Conservation (phyloP, 37 sponge, comb jelly and placozoan species). For the Ianthella basta region DNA sequence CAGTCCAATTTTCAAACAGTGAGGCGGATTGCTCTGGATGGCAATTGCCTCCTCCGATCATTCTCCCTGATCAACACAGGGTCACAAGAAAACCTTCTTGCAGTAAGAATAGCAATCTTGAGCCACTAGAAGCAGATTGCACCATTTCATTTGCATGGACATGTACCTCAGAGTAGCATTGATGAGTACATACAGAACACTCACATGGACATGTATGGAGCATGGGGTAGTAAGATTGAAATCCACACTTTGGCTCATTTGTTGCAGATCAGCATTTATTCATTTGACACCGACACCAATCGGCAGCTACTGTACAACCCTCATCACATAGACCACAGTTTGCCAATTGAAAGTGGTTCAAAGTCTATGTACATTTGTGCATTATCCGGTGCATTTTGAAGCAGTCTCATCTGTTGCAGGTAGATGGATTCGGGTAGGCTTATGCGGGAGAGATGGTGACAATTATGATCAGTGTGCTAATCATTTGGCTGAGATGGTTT, state of each 20-base stretch:
- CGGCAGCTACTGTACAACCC: not conserved
- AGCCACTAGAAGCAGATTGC: not conserved
- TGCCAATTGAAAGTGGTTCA: not conserved
- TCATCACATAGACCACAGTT: not conserved
- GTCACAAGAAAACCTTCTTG: not conserved
- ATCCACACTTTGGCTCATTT: constrained; percentile 5
- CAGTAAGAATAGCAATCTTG: not conserved
- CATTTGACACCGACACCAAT: not conserved
- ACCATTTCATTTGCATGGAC: not conserved
- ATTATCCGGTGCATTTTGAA: not conserved
- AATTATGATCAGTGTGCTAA: no score
- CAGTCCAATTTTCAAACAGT: not conserved
- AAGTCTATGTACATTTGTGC: not conserved
- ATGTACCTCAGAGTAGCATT: not conserved
- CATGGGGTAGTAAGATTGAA: constrained; percentile 11
- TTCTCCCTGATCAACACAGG: constrained; percentile 8
- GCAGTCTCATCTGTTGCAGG: not conserved
- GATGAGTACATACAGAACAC: not conserved
- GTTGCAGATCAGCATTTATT: not conserved
- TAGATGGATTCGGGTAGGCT: no score
- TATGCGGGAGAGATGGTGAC: no score
- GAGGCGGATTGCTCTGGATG: not conserved
- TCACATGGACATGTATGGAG: not conserved
- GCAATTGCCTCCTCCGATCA: constrained; percentile 33
- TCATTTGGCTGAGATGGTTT: no score